A percentile compares a stretch with the other conserved stretches of the same genome.
Evolutionary conservation across 37 sponge, comb jelly and placozoan genomes (phyloP).

Genomic region (Chondrosia reniformis): DNA sequence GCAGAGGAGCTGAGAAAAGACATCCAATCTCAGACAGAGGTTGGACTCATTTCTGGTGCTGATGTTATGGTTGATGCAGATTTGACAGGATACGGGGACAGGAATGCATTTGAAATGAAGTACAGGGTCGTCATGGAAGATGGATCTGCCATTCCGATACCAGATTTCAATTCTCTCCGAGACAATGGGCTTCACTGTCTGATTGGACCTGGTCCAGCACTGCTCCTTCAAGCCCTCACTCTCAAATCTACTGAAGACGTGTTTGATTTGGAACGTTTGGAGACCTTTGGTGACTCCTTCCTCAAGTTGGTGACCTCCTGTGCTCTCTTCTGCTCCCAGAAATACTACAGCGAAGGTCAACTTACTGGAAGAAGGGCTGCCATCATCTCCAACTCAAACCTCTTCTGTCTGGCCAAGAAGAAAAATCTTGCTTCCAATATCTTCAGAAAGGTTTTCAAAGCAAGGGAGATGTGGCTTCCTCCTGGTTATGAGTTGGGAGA

Average conservation of each 20-base stretch:
- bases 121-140: neutral
- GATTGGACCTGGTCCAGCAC: slow-evolving; percentile 48
- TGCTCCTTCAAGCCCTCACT: slow-evolving; percentile 78
- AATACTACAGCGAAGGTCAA: slow-evolving; percentile 64
- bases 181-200: neutral
- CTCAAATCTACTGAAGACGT: slow-evolving; percentile 62
- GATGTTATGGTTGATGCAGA: slow-evolving; percentile 21
- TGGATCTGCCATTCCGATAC: neutral
- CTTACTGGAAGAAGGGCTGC: slow-evolving; percentile 52
- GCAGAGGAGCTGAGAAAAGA: slow-evolving; percentile 43
- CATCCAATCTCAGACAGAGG: slow-evolving; percentile 31
- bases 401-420: slow-evolving; percentile 55
- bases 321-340: slow-evolving; percentile 46
- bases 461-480: slow-evolving; percentile 56
- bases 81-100: slow-evolving; percentile 52
- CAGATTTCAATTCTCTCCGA: neutral
- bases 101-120: neutral
- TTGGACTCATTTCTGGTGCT: slow-evolving; percentile 2
- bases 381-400: slow-evolving; percentile 71
- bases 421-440: slow-evolving; percentile 16
- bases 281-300: slow-evolving; percentile 91
- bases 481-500: slow-evolving; percentile 33
- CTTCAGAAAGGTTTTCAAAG: slow-evolving; percentile 26
- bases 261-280: slow-evolving; percentile 85
- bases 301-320: slow-evolving; percentile 78